A percentile compares a stretch with the other conserved stretches of the same genome.
Evolutionary conservation across 1,140 invertebrate species (phyloP).

Genomic region (Leptestheria dahalacensis): DNA sequence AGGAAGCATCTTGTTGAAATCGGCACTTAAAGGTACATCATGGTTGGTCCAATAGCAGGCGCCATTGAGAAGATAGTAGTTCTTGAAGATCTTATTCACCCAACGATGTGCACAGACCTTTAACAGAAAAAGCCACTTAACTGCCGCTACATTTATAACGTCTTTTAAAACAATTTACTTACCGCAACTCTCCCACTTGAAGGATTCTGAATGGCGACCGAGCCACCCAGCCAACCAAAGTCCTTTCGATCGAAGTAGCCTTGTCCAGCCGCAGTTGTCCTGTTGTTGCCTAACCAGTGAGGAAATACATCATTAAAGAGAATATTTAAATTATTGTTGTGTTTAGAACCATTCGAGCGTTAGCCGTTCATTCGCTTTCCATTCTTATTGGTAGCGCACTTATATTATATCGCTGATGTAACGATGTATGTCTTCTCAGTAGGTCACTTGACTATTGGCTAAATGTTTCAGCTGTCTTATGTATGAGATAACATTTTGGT

Average conservation of each 20-base stretch:
- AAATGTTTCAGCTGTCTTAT: neutral
- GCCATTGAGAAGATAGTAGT: constrained; percentile 22
- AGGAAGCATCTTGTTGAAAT: constrained; percentile 8
- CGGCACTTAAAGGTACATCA: neutral
- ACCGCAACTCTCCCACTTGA: constrained; percentile 16
- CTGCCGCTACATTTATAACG: neutral
- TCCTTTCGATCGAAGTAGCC: constrained; percentile 18
- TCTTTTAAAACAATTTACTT: neutral
- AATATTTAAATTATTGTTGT: too few relatives aligned
- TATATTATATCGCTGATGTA: too few relatives aligned
- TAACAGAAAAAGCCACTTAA: constrained; percentile 4
- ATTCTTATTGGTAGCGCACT: too few relatives aligned
- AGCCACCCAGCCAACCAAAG: constrained; percentile 20
- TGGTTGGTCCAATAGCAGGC: constrained; percentile 21
- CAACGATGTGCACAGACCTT: constrained; percentile 26
- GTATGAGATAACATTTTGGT: neutral
- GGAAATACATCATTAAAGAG: too few relatives aligned
- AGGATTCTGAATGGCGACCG: constrained; percentile 15
- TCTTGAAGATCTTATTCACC: constrained; percentile 21
- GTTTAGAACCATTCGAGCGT: too few relatives aligned
- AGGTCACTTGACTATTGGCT: too few relatives aligned
- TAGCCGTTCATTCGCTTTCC: too few relatives aligned
- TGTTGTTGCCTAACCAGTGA: neutral
- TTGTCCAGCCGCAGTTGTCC: neutral
- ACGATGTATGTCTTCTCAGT: too few relatives aligned